A percentile compares a stretch with the other conserved stretches of the same genome.
These are phyloP conservation scores for Dasypogon diadema DNA, from an alignment of 2,888 invertebrate species.

Conservation along the genomic window DNA sequence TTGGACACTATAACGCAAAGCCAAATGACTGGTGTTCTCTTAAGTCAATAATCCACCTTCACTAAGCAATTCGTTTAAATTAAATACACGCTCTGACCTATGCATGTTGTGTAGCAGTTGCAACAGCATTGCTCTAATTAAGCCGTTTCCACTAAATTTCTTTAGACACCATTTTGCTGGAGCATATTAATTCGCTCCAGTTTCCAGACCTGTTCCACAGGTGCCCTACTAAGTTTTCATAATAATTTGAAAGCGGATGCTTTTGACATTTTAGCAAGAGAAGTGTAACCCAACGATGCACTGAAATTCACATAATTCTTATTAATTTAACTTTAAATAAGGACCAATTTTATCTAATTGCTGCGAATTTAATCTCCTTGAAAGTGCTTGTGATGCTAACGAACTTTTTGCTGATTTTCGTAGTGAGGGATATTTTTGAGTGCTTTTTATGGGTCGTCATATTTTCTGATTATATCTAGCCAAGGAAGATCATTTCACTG, in stretches of 20 bases:
- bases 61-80: no score
- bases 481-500: no score
- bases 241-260: slow-evolving; percentile 37
- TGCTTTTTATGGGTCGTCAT: no score
- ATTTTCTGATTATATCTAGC: no score
- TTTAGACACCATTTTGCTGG: slow-evolving; percentile 21
- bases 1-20: no score
- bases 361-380: neutral
- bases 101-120: neutral
- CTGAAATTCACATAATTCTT: neutral
- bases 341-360: slow-evolving; percentile 28
- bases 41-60: no score
- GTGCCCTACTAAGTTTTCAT: slow-evolving; percentile 36
- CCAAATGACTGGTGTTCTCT: no score
- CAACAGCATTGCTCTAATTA: slow-evolving; percentile 29
- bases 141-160: slow-evolving; percentile 3
- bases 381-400: no score
- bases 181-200: slow-evolving; percentile 40
- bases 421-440: no score
- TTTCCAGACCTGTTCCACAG: slow-evolving; percentile 35
- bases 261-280: slow-evolving; percentile 19
- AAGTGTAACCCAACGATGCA: neutral
- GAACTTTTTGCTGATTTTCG: no score
- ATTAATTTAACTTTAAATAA: slow-evolving; percentile 17
- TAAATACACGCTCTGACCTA: neutral